Conservation (phyloP, 1,140 invertebrate species). For the Campodea augens region DNA sequence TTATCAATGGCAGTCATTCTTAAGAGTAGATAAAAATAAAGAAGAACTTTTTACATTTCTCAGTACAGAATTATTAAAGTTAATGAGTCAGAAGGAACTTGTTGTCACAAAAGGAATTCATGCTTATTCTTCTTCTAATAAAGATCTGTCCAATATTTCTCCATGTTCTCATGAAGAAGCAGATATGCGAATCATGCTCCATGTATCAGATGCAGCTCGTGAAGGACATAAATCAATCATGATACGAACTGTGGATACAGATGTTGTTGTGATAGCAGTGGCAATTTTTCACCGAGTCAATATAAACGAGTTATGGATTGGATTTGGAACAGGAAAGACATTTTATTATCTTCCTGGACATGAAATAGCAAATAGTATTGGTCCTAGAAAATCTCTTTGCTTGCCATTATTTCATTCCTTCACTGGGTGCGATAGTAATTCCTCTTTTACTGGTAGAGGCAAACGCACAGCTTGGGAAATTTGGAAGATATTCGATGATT, state of each 20-base stretch:
- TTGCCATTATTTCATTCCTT: slow-evolving; percentile 9
- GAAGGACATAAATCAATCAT: slow-evolving; percentile 7
- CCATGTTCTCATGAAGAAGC: slow-evolving; percentile 11
- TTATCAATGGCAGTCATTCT: slow-evolving; percentile 5
- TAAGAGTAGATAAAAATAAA: slow-evolving; percentile 5
- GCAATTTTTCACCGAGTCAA: slow-evolving; percentile 5
- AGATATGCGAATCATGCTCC: slow-evolving; percentile 9
- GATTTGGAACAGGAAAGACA: slow-evolving; percentile 10
- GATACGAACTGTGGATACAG: slow-evolving; percentile 9
- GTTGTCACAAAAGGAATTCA: neutral
- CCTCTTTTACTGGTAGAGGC: neutral
- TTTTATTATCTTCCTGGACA: slow-evolving; percentile 7
- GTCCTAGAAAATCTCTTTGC: slow-evolving; percentile 7
- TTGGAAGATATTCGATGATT: neutral
- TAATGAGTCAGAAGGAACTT: slow-evolving; percentile 2
- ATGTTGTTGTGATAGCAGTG: slow-evolving; percentile 9
- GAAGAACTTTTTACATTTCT: slow-evolving; percentile 7
- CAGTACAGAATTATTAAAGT: slow-evolving; percentile 5
- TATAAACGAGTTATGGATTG: slow-evolving; percentile 10
- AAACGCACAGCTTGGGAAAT: neutral
- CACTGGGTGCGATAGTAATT: slow-evolving; percentile 7
- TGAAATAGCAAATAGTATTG: slow-evolving; percentile 8
- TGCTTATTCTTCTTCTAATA: slow-evolving; percentile 4
- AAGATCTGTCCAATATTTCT: slow-evolving; percentile 6
- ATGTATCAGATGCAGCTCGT: slow-evolving; percentile 11